Percentiles rank a stretch among this genome's conserved stretches.
These are phyloP conservation scores for Gallinago media DNA, from an alignment of 2,113 vertebrate genomes.

Conservation along the genomic window DNA sequence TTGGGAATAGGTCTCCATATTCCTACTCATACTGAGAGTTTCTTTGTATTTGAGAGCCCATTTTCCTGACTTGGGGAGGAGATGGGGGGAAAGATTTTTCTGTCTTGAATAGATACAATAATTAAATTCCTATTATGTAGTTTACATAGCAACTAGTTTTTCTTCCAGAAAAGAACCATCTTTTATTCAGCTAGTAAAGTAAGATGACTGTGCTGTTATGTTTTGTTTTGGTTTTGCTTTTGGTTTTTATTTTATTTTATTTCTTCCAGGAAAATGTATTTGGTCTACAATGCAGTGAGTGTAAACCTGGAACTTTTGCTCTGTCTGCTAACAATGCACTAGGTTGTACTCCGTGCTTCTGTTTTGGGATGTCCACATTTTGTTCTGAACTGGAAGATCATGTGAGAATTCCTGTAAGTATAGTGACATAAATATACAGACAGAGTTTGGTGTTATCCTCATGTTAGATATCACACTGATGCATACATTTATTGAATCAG, in stretches of 20 bases:
- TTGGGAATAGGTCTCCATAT: background rate
- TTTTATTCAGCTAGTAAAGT: background rate
- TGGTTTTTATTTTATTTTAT: background rate
- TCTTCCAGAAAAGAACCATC: background rate
- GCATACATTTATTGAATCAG: background rate
- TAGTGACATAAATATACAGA: background rate
- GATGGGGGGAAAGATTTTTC: background rate
- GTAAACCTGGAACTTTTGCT: slow-evolving; percentile 84
- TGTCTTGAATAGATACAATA: background rate
- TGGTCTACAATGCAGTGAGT: slow-evolving; percentile 86
- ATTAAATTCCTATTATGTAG: background rate
- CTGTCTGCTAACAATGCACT: slow-evolving; percentile 70
- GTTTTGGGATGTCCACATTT: slow-evolving; percentile 83
- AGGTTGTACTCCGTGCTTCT: slow-evolving; percentile 91
- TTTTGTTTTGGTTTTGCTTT: background rate
- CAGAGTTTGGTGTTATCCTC: background rate
- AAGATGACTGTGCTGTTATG: background rate
- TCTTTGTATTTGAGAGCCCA: background rate
- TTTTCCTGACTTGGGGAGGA: background rate
- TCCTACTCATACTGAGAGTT: background rate
- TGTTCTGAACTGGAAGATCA: slow-evolving; percentile 87
- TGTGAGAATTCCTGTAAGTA: slow-evolving; percentile 82
- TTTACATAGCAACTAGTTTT: background rate
- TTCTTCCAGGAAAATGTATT: slow-evolving; percentile 84
- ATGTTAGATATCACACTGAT: background rate